Evolutionary conservation across 2,797 vertebrate species (phyloP).

Genomic region (Gymnodraco acuticeps): DNA sequence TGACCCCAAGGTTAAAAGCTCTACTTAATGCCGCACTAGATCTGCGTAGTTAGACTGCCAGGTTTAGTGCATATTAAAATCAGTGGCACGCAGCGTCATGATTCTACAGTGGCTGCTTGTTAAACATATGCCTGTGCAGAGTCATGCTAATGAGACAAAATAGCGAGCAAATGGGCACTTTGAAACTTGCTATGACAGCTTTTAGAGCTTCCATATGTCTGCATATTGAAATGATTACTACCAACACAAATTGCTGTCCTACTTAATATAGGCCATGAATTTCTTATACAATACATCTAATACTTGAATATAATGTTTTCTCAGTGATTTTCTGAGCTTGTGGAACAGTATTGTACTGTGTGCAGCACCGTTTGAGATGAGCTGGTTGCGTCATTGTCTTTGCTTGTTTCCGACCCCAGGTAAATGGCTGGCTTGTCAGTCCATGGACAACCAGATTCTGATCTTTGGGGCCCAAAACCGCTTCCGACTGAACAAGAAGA

Average conservation of each 20-base stretch:
- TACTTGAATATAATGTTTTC: background rate
- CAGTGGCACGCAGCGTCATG: conserved; percentile 19
- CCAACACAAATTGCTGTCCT: background rate
- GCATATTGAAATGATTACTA: background rate
- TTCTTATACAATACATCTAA: background rate
- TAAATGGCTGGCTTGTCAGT: conserved; percentile 98
- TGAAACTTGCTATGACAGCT: conserved; percentile 20
- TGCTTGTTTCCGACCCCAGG: conserved; percentile 79
- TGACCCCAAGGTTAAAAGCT: conserved; percentile 14
- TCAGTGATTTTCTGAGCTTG: background rate
- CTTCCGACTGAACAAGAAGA: conserved; percentile 99
- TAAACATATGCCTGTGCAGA: conserved; percentile 23
- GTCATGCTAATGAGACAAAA: conserved; percentile 37
- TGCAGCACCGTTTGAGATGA: background rate
- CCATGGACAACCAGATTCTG: conserved; percentile 99
- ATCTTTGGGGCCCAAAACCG: conserved; percentile 99
- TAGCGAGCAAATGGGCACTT: conserved; percentile 9
- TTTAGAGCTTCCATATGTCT: background rate
- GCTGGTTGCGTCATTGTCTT: background rate
- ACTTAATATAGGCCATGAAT: background rate
- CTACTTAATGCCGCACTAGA: conserved; percentile 2
- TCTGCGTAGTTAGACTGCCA: conserved; percentile 15
- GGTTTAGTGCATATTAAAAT: background rate
- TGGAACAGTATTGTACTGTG: background rate
- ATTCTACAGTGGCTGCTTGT: conserved; percentile 22